Conservation (phyloP, 2,888 invertebrate genomes). For the Trichopoda pennipes region DNA sequence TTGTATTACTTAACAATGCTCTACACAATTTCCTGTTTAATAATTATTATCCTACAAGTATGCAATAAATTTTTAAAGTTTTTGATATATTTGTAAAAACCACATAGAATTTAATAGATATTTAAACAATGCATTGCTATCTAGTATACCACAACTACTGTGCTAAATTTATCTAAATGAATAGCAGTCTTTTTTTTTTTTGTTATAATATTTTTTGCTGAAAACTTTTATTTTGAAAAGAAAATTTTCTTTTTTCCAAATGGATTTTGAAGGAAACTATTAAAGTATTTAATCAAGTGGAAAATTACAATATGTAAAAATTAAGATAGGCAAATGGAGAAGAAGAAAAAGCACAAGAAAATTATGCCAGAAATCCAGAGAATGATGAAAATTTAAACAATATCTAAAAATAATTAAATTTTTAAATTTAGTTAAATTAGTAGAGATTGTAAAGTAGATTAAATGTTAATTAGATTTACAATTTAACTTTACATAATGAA, state of each 20-base stretch:
- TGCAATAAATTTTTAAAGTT: conserved; percentile 29
- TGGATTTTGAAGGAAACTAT: conserved; percentile 46
- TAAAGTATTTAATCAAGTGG: conserved; percentile 43
- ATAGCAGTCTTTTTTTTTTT: not conserved
- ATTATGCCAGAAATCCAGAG: not conserved
- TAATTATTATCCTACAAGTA: conserved; percentile 24
- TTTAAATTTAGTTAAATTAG: not conserved
- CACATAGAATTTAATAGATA: not conserved
- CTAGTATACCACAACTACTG: conserved; percentile 23
- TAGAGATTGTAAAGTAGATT: not conserved
- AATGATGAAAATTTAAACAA: not conserved
- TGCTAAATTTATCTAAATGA: not conserved
- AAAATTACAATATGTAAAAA: conserved; percentile 45
- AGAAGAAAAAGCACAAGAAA: not conserved
- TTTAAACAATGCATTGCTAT: not conserved
- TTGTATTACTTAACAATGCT: not conserved
- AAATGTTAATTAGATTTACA: not conserved
- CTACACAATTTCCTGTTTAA: conserved; percentile 8
- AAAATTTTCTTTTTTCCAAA: conserved; percentile 10
- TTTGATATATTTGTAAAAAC: not conserved
- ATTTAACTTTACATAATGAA: not conserved
- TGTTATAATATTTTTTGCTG: not conserved
- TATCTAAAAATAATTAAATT: conserved; percentile 15
- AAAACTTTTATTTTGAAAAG: not conserved
- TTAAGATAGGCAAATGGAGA: conserved; percentile 27